These are phyloP conservation scores for Mirza zaza DNA, from an alignment of 2,113 vertebrate genomes.

Conservation along the genomic window DNA sequence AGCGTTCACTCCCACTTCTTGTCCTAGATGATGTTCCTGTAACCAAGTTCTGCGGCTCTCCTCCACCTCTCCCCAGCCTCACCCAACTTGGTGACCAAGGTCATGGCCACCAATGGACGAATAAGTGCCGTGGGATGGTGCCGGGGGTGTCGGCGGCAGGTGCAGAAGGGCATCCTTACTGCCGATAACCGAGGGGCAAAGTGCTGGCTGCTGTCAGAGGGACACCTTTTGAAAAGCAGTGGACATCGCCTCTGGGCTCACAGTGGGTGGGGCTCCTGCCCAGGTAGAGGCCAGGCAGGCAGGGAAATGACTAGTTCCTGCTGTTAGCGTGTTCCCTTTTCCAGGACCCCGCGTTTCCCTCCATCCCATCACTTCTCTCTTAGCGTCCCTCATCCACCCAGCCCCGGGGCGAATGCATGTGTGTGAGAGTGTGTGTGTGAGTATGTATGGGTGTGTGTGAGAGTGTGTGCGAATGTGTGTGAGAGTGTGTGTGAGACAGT, in stretches of 20 bases:
- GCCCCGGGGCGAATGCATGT: no score
- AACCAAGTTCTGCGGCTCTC: background rate
- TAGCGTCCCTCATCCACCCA: background rate
- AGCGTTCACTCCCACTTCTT: background rate
- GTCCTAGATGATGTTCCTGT: no score
- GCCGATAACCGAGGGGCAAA: no score
- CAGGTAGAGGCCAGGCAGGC: background rate
- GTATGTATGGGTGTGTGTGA: no score
- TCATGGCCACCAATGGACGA: background rate
- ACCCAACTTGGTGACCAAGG: background rate
- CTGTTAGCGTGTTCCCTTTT: background rate
- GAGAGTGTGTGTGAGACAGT: no score
- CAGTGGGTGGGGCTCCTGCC: background rate
- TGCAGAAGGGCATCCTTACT: background rate
- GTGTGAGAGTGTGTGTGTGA: background rate
- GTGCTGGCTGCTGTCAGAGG: background rate
- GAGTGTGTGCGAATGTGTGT: no score
- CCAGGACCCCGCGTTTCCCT: background rate
- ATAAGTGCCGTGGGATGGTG: background rate
- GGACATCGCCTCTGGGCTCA: background rate
- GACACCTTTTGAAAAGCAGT: background rate
- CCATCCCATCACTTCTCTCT: background rate
- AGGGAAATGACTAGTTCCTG: background rate
- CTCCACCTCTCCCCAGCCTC: background rate
- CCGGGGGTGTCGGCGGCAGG: no score